A percentile compares a stretch with the other conserved stretches of the same genome.
These are phyloP conservation scores for Antrozous pallidus DNA, from an alignment of 2,797 vertebrate genomes.

Conservation along the genomic window DNA sequence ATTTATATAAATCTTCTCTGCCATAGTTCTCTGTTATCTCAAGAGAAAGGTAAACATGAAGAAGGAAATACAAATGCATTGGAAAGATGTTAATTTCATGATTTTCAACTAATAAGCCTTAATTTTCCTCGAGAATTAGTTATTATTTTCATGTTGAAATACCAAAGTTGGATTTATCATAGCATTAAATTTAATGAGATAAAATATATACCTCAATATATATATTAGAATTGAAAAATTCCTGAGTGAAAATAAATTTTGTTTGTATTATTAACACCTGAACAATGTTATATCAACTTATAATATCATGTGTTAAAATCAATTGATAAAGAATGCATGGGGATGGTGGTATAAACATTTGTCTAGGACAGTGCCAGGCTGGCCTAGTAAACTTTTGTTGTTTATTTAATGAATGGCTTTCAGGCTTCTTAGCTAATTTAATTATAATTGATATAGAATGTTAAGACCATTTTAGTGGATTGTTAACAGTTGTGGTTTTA, in stretches of 20 bases:
- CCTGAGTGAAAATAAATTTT: constrained; percentile 5
- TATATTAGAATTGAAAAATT: constrained; percentile 18
- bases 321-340: neutral
- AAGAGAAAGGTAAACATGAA: constrained; percentile 18
- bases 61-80: constrained; percentile 14
- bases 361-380: neutral
- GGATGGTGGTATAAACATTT: neutral
- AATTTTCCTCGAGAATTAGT: neutral
- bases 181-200: neutral
- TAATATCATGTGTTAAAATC: neutral
- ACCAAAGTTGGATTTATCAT: neutral
- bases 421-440: neutral
- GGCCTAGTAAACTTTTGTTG: neutral
- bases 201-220: neutral
- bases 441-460: neutral
- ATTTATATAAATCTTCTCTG: neutral
- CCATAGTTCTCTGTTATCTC: neutral
- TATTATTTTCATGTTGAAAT: constrained; percentile 24
- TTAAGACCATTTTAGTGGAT: neutral
- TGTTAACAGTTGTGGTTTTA: neutral
- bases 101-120: neutral
- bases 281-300: neutral
- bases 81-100: neutral
- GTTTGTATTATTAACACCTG: neutral
- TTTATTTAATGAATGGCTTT: constrained; percentile 23